A percentile compares a stretch with the other conserved stretches of the same genome.
These are phyloP conservation scores for Oryzias celebensis DNA, from an alignment of 2,113 vertebrate genomes.

Conservation along the genomic window DNA sequence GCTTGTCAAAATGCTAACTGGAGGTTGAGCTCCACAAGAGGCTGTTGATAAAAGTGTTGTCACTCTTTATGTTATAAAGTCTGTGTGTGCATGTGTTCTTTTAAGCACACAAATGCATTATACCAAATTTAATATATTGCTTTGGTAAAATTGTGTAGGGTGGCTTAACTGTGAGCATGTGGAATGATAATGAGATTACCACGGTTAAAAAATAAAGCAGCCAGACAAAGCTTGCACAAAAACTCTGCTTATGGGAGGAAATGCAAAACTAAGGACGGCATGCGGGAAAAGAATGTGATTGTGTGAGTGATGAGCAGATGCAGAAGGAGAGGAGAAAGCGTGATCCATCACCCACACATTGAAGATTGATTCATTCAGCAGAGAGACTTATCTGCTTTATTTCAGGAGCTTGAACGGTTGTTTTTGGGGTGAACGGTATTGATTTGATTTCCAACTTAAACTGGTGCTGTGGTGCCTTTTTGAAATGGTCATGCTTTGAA, in stretches of 20 bases:
- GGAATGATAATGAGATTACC: conserved; percentile 61
- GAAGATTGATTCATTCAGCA: conserved; percentile 11
- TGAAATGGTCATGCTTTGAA: too few species aligned
- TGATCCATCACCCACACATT: conserved; percentile 19
- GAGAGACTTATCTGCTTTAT: neutral
- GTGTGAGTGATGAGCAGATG: neutral
- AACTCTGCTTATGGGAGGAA: conserved; percentile 28
- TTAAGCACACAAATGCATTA: conserved; percentile 34
- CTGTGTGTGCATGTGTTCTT: neutral
- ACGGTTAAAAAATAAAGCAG: conserved; percentile 56
- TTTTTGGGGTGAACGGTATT: neutral
- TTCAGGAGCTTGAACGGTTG: neutral
- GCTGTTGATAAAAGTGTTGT: conserved; percentile 58
- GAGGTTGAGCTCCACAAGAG: conserved; percentile 45
- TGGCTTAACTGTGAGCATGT: conserved; percentile 51
- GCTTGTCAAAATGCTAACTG: conserved; percentile 46
- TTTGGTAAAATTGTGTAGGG: conserved; percentile 41
- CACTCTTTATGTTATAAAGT: conserved; percentile 32
- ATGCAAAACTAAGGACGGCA: conserved; percentile 10
- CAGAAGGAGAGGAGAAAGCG: conserved; percentile 4
- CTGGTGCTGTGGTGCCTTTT: neutral
- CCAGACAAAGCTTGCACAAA: conserved; percentile 37
- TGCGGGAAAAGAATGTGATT: conserved; percentile 6
- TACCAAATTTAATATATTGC: conserved; percentile 35
- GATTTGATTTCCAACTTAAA: neutral